These are phyloP conservation scores for Fundulus diaphanus DNA, from an alignment of 2,797 vertebrate genomes.

Conservation along the genomic window DNA sequence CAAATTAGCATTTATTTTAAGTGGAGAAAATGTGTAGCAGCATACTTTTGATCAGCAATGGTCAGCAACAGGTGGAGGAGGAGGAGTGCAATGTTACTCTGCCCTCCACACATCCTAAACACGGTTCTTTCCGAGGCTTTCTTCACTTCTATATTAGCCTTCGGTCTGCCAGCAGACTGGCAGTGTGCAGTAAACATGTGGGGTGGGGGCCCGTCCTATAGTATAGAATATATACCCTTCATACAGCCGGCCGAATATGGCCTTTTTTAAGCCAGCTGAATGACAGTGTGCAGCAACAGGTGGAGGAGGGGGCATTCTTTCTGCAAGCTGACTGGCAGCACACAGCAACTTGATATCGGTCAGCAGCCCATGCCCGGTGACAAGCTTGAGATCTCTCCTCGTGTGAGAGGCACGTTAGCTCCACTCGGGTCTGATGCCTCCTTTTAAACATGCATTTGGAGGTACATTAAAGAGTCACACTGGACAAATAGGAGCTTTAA, in stretches of 20 bases:
- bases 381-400: not conserved
- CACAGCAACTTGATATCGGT: not conserved
- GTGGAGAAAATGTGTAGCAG: not conserved
- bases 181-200: too few relatives aligned
- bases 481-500: not conserved
- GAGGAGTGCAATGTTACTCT: too few relatives aligned
- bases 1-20: too few relatives aligned
- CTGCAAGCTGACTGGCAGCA: not conserved
- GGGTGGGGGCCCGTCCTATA: too few relatives aligned
- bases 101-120: too few relatives aligned
- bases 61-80: not conserved
- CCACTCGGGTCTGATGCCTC: not conserved
- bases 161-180: too few relatives aligned
- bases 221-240: too few relatives aligned
- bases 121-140: too few relatives aligned
- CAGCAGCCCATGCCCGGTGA: not conserved
- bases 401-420: not conserved
- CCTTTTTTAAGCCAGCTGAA: not conserved
- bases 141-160: not conserved
- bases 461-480: not conserved
- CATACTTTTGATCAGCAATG: too few relatives aligned
- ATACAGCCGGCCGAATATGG: too few relatives aligned
- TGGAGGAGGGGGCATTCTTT: not conserved
- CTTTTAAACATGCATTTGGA: not conserved
- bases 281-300: not conserved